Base-by-base conservation (phyloP, 2,888 invertebrate species). In the Hirtodrosophila trivittata region DNA sequence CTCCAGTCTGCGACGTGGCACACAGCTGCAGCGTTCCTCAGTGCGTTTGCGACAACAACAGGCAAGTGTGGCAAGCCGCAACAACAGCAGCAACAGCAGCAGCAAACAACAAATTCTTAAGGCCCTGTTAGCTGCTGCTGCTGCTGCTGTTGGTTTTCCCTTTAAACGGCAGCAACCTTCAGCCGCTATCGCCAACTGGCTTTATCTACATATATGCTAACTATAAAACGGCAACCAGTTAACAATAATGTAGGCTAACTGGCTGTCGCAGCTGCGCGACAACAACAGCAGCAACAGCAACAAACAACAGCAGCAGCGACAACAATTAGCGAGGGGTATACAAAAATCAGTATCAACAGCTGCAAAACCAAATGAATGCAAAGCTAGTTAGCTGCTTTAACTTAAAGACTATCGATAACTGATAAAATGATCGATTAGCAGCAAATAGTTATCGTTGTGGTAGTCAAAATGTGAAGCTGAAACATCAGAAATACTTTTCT, bases 31-130 rank as follows among this genome's bases (percentile, higher is more conserved):
- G 43, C 69, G 84, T 56, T 83, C 87, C 43, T 88, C 89, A 49
- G 81, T 85, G 62, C 89, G 89, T 77, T 85, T 89, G 78, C 87
- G 83, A 72, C 89, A 90, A 70, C 18, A 49, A 18, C 50, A 18
- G 21, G 21, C 33, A 50, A 33, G 33, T 10, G 10, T 6, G 0
- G 21, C 32, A 26, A 51, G 18, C 32, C 55, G 14, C 25, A 60
- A 47, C 43, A 55, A 28, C 47, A 72, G 37, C 18, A 33, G n/a
- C 52, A 51, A 21, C 46, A 52, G 30, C 47, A 56, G 21, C 43
- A 58, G 16, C n/a, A 46, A 56, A 28, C 43, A 58, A 28, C n/a
- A 12, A 46, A 25, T 14, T 18, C 5, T 3, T 39, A 3, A 32
- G 30, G 28, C 10, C 8, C 9, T 46, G 12, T 7, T 8, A 13